A percentile compares a stretch with the other conserved stretches of the same genome.
Evolutionary conservation across 2,888 invertebrate species (phyloP).

Genomic region (Cybosia mesomella): DNA sequence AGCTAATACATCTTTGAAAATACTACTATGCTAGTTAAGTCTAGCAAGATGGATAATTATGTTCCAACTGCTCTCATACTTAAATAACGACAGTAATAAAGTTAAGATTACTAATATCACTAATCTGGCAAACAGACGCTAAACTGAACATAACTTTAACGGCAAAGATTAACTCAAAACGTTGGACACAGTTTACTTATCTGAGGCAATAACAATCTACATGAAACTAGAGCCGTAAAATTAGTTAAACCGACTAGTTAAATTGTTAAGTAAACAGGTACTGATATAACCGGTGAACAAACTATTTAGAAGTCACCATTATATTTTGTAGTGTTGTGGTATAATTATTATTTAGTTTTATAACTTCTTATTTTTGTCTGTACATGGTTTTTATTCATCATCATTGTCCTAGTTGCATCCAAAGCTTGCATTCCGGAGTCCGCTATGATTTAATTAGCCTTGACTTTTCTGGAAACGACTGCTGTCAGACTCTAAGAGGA

Average conservation of each 20-base stretch:
- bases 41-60: background rate
- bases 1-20: too few relatives aligned
- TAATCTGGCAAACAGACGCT: slow-evolving; percentile 5
- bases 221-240: slow-evolving; percentile 44
- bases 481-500: too few relatives aligned
- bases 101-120: background rate
- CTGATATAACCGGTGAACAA: slow-evolving; percentile 24
- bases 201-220: slow-evolving; percentile 46
- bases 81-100: background rate
- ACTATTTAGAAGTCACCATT: slow-evolving; percentile 42
- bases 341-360: too few relatives aligned
- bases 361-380: too few relatives aligned
- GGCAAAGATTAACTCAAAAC: slow-evolving; percentile 35
- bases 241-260: slow-evolving; percentile 51
- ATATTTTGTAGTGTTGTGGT: slow-evolving; percentile 23
- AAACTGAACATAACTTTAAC: slow-evolving; percentile 6
- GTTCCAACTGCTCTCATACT: background rate
- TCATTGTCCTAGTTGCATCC: too few relatives aligned
- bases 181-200: slow-evolving; percentile 41
- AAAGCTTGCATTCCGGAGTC: too few relatives aligned
- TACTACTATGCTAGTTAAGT: background rate
- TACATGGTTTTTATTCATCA: too few relatives aligned
- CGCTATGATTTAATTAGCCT: too few relatives aligned
- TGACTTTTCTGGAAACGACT: too few relatives aligned
- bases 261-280: slow-evolving; percentile 52